Percentiles rank a stretch among this genome's conserved stretches.
These are phyloP conservation scores for Antheraea assamensis DNA, from an alignment of 2,888 invertebrate genomes.

Conservation along the genomic window DNA sequence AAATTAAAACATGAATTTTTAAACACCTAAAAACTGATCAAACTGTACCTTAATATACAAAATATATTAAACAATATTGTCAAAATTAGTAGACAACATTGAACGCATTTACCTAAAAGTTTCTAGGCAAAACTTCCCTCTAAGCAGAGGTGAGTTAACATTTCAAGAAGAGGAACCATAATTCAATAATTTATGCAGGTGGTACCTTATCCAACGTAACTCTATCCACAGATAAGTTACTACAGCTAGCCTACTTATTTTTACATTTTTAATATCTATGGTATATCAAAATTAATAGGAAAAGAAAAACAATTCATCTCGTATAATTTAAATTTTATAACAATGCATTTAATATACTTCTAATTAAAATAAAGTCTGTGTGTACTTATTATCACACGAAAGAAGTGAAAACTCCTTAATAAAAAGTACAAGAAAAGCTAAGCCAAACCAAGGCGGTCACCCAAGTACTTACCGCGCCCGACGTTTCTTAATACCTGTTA, in stretches of 20 bases:
- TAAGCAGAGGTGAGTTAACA: background rate
- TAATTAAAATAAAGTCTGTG: no score
- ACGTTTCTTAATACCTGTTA: no score
- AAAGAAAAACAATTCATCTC: background rate
- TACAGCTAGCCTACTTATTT: background rate
- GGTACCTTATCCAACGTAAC: background rate
- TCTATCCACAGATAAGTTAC: background rate
- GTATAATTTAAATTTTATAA: no score
- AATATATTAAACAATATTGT: background rate
- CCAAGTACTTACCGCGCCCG: no score
- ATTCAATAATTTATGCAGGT: conserved; percentile 7
- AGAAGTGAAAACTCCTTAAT: no score
- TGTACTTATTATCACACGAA: no score
- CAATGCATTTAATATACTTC: no score
- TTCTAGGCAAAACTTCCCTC: background rate
- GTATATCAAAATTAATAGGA: background rate
- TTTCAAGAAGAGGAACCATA: conserved; percentile 12
- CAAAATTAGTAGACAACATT: background rate
- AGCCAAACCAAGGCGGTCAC: no score
- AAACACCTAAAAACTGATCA: background rate
- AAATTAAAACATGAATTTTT: no score
- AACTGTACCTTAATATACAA: background rate
- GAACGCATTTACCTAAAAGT: background rate
- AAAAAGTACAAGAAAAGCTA: no score
- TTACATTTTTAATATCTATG: background rate